Evolutionary conservation across 1,140 invertebrate species (phyloP).

Genomic region (Drosophila ogumai): DNA sequence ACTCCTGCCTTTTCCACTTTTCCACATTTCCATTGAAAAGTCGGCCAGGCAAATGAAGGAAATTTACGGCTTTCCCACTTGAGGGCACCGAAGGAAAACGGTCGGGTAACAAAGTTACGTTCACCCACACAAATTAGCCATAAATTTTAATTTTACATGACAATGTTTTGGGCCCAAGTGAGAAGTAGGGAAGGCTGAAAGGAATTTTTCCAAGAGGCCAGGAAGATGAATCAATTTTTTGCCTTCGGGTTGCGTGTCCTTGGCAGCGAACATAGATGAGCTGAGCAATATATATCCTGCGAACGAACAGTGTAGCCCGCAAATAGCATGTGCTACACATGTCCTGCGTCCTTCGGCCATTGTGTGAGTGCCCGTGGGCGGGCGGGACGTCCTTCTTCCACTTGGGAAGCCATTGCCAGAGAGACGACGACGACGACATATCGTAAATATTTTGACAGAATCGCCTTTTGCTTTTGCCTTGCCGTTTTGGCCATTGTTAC

Average conservation of each 20-base stretch:
- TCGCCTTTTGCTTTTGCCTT: slow-evolving; percentile 78
- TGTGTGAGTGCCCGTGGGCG: slow-evolving; percentile 31
- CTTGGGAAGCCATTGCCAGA: slow-evolving; percentile 67
- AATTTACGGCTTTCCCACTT: slow-evolving; percentile 59
- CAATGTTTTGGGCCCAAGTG: slow-evolving; percentile 57
- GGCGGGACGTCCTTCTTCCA: slow-evolving; percentile 45
- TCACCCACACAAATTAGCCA: slow-evolving; percentile 78
- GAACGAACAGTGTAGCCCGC: slow-evolving; percentile 55
- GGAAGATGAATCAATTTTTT: slow-evolving; percentile 56
- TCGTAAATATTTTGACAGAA: slow-evolving; percentile 83
- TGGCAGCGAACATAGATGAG: slow-evolving; percentile 59
- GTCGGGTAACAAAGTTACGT: slow-evolving; percentile 35
- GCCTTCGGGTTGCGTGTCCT: slow-evolving; percentile 42
- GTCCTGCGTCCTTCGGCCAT: slow-evolving; percentile 51
- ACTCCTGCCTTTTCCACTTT: background rate
- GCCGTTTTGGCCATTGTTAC: slow-evolving; percentile 74
- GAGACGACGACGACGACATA: slow-evolving; percentile 57
- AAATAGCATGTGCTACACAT: slow-evolving; percentile 71
- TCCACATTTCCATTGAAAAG: slow-evolving; percentile 54
- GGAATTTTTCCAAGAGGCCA: slow-evolving; percentile 23
- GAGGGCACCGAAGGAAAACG: slow-evolving; percentile 22
- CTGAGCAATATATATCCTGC: slow-evolving; percentile 33
- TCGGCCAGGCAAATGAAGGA: slow-evolving; percentile 41
- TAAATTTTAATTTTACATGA: slow-evolving; percentile 84
- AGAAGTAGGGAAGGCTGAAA: slow-evolving; percentile 19